These are phyloP conservation scores for Dorcus hopei DNA, from an alignment of 2,888 invertebrate genomes.

Conservation along the genomic window DNA sequence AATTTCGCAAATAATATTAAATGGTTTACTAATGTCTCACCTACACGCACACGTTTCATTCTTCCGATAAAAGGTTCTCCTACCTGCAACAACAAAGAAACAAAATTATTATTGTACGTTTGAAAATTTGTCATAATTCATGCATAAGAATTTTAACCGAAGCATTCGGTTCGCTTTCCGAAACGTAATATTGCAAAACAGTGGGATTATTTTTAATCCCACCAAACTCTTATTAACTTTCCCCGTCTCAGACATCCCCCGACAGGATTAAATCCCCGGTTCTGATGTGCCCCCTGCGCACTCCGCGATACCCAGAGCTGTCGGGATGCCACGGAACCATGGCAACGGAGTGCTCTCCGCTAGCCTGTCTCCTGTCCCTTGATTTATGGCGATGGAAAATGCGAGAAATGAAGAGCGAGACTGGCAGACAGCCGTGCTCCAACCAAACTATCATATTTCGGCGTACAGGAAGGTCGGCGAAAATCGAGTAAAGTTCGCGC, in stretches of 20 bases:
- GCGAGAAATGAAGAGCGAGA: slow-evolving; percentile 54
- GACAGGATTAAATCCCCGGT: slow-evolving; percentile 51
- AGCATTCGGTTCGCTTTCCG: neutral
- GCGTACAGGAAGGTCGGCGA: slow-evolving; percentile 7
- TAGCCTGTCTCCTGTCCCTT: slow-evolving; percentile 53
- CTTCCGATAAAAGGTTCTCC: neutral
- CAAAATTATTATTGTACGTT: neutral
- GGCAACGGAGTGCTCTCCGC: slow-evolving; percentile 52
- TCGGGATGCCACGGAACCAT: slow-evolving; percentile 54
- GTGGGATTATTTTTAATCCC: slow-evolving; percentile 52
- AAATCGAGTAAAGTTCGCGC: slow-evolving; percentile 5
- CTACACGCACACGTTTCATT: neutral
- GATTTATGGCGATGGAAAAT: slow-evolving; percentile 54
- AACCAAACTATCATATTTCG: slow-evolving; percentile 12
- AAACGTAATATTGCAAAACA: slow-evolving; percentile 50
- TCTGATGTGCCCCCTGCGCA: slow-evolving; percentile 39
- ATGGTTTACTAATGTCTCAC: neutral
- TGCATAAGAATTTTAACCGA: neutral
- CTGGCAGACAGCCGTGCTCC: slow-evolving; percentile 42
- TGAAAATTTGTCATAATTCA: neutral
- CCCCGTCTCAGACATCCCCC: slow-evolving; percentile 46
- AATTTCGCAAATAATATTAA: too few species aligned
- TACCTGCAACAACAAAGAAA: neutral
- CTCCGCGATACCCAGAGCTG: slow-evolving; percentile 37
- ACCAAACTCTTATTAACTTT: slow-evolving; percentile 52